Evolutionary conservation across 2,797 vertebrate genomes (phyloP).

Genomic region (Micrastur ruficollis): DNA sequence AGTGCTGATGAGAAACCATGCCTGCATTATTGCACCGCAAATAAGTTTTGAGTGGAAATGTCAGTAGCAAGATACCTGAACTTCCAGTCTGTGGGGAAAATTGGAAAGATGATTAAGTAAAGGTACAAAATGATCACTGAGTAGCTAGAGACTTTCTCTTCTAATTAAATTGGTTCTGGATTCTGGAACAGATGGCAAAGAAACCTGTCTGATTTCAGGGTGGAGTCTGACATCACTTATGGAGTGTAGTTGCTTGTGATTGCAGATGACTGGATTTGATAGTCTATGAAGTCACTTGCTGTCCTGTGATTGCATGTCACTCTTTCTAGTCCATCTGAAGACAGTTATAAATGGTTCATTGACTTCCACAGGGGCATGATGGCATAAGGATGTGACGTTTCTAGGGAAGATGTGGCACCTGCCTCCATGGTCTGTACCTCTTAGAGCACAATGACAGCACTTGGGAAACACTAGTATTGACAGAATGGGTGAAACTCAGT

Average conservation of each 20-base stretch:
- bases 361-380: background rate
- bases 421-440: background rate
- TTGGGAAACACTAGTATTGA: background rate
- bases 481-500: background rate
- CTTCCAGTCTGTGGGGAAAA: background rate
- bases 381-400: background rate
- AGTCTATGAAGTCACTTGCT: background rate
- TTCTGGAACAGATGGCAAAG: slow-evolving; percentile 23
- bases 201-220: background rate
- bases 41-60: background rate
- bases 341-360: background rate
- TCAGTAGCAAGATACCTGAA: background rate
- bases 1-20: background rate
- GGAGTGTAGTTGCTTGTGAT: background rate
- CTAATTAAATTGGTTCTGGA: slow-evolving; percentile 11
- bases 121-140: background rate
- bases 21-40: background rate
- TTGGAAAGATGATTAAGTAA: background rate
- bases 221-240: background rate
- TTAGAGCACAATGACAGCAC: background rate
- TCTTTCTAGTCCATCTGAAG: background rate
- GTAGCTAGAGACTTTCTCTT: background rate
- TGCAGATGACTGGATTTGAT: background rate
- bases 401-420: background rate
- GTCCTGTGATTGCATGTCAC: background rate